Base-by-base conservation (phyloP, 1,140 invertebrate genomes). In the Sinonovacula constricta region DNA sequence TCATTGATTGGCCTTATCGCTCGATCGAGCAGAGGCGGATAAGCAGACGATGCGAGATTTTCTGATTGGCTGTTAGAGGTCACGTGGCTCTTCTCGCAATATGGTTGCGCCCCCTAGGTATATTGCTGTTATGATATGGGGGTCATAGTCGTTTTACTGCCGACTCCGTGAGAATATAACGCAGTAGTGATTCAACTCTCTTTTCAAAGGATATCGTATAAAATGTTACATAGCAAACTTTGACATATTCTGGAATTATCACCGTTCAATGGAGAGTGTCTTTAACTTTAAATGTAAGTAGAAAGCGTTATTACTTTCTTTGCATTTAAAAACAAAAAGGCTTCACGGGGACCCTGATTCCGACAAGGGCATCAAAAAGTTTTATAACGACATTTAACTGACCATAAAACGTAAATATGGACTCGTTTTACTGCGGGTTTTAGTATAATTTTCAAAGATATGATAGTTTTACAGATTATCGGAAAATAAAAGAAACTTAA, bases 401-500 rank as follows among this genome's bases (percentile, higher is more conserved):
- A 70, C 68, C 34, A 70, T 70, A 70, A 70, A 70, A 70, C 56
- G 56, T 59, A 70, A 45, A 70, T 59, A 26, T 70, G 34, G 45
- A 53, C 28, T 70, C 51, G 33, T 70, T 70, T 70, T 59, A 57
- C 26, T 53, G 39, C 56, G 22, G 39, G 14, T 18, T 54, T 59
- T n/a, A 53, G 56, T 45, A 70, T 70, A 70, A 70, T 53, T 39
- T 70, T 57, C 68, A 59, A 70, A 68, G 62, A 31, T 65, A 65
- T 65, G 33, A 65, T 33, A 65, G 26, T 76, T 59, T 39, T n/a
- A 28, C 62, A 45, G 72, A 76, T 76, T 76, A 76, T 76, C 53
- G 31, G 72, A 76, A 76, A 76, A 57, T 76, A 76, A 76, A 76
- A 67, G 72, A 67, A 76, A 59, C 65, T 76, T 76, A 76, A 76